These are phyloP conservation scores for Dasypolia templi DNA, from an alignment of 2,888 invertebrate species.

Conservation along the genomic window DNA sequence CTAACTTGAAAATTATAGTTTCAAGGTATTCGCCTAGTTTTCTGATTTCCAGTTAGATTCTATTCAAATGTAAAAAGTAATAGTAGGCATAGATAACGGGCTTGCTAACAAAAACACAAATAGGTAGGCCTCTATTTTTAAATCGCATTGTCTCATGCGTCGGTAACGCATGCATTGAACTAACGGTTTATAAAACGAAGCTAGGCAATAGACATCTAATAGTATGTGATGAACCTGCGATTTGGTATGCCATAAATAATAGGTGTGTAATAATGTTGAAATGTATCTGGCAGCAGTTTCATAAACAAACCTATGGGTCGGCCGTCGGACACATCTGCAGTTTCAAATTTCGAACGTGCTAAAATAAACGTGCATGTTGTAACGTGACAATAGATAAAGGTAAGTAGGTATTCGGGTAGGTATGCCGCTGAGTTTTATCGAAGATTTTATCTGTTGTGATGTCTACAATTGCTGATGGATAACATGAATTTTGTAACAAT, in stretches of 20 bases:
- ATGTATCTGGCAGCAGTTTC: constrained; percentile 28
- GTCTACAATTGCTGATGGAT: constrained; percentile 47
- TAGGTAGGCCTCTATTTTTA: constrained; percentile 62
- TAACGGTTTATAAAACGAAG: constrained; percentile 60
- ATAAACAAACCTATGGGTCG: constrained; percentile 44
- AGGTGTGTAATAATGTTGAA: constrained; percentile 32
- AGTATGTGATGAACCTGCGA: constrained; percentile 40
- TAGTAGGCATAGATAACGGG: constrained; percentile 51
- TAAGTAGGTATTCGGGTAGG: constrained; percentile 40
- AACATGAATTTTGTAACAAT: constrained; percentile 21
- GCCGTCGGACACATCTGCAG: constrained; percentile 35
- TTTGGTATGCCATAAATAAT: constrained; percentile 45
- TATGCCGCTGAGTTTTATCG: constrained; percentile 43
- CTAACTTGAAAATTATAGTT: constrained; percentile 19
- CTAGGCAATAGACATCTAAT: constrained; percentile 28
- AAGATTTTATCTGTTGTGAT: constrained; percentile 44
- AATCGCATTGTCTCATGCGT: constrained; percentile 69
- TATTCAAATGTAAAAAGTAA: constrained; percentile 37
- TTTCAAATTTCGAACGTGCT: constrained; percentile 58
- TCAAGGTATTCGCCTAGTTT: constrained; percentile 50
- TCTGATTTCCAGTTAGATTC: constrained; percentile 54
- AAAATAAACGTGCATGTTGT: constrained; percentile 39
- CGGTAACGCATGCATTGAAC: constrained; percentile 55
- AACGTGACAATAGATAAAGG: constrained; percentile 45
- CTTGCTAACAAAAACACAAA: constrained; percentile 47